Conservation (phyloP, 2,888 invertebrate genomes). For the Himalopsyche anomala region DNA sequence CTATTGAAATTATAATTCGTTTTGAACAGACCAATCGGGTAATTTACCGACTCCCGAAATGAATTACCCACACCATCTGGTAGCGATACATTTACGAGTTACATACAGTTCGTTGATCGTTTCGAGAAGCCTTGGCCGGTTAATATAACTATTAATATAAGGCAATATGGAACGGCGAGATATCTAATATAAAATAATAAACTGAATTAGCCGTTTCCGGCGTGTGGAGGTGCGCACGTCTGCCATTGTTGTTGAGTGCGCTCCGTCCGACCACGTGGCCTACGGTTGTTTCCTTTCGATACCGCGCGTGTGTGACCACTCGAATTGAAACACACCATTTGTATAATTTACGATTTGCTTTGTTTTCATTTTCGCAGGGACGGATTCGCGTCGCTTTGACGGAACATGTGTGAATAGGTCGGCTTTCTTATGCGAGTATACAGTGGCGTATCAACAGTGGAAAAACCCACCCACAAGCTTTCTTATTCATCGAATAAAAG, state of each 20-base stretch:
- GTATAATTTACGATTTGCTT: not conserved
- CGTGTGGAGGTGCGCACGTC: slow-evolving; percentile 14
- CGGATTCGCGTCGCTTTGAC: too few relatives aligned
- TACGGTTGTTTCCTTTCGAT: not conserved
- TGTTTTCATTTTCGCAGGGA: not conserved
- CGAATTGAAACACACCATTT: slow-evolving; percentile 3
- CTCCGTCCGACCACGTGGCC: slow-evolving; percentile 9
- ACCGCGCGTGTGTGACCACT: slow-evolving; percentile 22
- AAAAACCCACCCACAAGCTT: too few relatives aligned
- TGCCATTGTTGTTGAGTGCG: slow-evolving; percentile 14
- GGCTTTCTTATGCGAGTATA: not conserved
- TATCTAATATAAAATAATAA: slow-evolving; percentile 6
- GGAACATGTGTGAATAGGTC: not conserved
- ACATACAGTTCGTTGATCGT: not conserved
- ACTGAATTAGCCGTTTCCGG: slow-evolving; percentile 34
- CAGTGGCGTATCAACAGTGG: too few relatives aligned
- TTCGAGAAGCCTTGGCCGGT: not conserved
- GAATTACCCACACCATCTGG: too few relatives aligned
- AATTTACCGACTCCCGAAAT: not conserved
- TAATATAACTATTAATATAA: not conserved
- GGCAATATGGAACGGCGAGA: not conserved
- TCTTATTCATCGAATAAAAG: too few relatives aligned
- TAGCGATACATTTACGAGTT: too few relatives aligned
- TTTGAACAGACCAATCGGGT: too few relatives aligned
- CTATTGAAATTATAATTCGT: too few relatives aligned